Base-by-base conservation (phyloP, 2,797 vertebrate species). In the Schizopygopsis malacanthus region DNA sequence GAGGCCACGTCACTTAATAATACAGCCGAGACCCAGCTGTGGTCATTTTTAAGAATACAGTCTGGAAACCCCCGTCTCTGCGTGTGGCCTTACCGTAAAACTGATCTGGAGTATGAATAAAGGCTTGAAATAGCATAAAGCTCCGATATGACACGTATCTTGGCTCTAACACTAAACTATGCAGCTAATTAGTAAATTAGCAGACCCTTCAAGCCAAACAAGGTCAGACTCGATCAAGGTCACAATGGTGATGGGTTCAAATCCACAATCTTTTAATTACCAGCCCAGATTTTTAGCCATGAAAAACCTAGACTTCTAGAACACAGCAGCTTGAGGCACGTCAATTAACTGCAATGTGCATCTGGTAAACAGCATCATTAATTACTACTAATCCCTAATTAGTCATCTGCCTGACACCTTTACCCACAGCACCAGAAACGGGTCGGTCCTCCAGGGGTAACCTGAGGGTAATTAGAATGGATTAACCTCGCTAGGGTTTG, bases 1-100 rank as follows among this genome's bases (percentile, higher is more conserved):
- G 75, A 79, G 39, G 63, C 83, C 63, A 70, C 76, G 41, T 72
- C 84, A 73, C 28, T 79, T 78, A 18, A 33, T 73, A 80, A 80
- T 63, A 52, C 18, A 50, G 28, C 70, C 18, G 69, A 72, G 77
- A 85, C 52, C 54, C 84, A 79, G 75, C 75, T 85, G 83, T 15
- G 76, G 50, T 79, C 0, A 47, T 79, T 71, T 79, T 69, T 79
- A n/a, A 47, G 83, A 67, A 85, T 71, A 61, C 33, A 12, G 25
- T 59, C 76, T 79, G 83, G 83, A 85, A 79, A 71, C 10, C 76
- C 63, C 83, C 83, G 65, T 0, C 10, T 78, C 65, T 70, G 83
- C 41, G 65, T 70, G 83, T 59, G 83, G 83, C 65, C 76, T 47
- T 61, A 61, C 76, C 18, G 76, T 71, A 70, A 85, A 70, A 33